phyloP scores from a whole-genome alignment of 2,113 vertebrate genomes.

The Bothrops jararaca region DNA sequence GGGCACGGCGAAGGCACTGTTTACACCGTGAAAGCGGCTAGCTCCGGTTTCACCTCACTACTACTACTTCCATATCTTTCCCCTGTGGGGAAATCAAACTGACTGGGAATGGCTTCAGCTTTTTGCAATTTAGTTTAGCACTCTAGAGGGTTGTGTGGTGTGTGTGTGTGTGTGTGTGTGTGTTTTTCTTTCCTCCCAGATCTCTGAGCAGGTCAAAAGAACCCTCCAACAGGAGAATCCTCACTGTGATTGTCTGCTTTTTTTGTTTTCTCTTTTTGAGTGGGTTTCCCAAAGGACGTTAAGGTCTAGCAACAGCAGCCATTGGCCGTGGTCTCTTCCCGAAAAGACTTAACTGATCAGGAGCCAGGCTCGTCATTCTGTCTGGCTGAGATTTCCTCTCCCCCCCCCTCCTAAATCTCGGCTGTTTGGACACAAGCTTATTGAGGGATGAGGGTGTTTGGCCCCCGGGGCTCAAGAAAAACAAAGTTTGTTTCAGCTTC shows the following conservation, averaged over 20 bases:
- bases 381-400: neutral
- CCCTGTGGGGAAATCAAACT: constrained; percentile 76
- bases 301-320: neutral
- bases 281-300: neutral
- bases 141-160: constrained; percentile 20
- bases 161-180: too few relatives aligned
- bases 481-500: neutral
- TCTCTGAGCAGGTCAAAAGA: rapidly evolving
- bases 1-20: constrained; percentile 73
- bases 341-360: neutral
- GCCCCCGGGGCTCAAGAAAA: neutral
- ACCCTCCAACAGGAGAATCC: constrained; percentile 22
- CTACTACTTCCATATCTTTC: constrained; percentile 69
- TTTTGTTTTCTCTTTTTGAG: neutral
- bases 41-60: constrained; percentile 74
- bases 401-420: neutral
- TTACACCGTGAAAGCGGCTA: constrained; percentile 74
- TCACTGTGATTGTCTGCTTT: neutral
- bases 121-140: constrained; percentile 54
- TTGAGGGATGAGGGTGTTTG: neutral
- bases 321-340: neutral
- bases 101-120: constrained; percentile 67
- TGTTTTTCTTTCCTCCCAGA: neutral
- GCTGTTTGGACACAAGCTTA: neutral
- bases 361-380: neutral